A percentile compares a stretch with the other conserved stretches of the same genome.
Conservation (phyloP, 2,113 vertebrate genomes). For the Platichthys stellatus region DNA sequence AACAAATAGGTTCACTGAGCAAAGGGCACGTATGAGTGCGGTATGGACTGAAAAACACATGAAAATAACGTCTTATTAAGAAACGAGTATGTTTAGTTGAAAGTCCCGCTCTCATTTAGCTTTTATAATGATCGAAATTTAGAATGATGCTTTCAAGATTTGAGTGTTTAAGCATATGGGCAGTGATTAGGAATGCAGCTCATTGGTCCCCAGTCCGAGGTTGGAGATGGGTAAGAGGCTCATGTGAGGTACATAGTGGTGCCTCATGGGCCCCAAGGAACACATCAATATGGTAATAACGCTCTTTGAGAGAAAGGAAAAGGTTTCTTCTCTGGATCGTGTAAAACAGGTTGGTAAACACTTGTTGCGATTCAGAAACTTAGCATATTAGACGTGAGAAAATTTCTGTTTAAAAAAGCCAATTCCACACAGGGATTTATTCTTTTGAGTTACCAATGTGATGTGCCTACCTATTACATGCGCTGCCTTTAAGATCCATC, state of each 20-base stretch:
- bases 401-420: conserved; percentile 33
- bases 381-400: conserved; percentile 3
- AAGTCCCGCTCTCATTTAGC: background rate
- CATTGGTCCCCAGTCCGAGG: conserved; percentile 14
- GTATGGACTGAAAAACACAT: conserved; percentile 3
- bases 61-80: conserved; percentile 9
- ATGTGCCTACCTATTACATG: conserved; percentile 32
- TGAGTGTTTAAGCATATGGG: conserved; percentile 17
- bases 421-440: conserved; percentile 42
- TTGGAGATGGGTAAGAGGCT: conserved; percentile 31
- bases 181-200: conserved; percentile 22
- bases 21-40: conserved; percentile 24
- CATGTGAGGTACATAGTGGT: conserved; percentile 4
- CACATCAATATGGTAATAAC: conserved; percentile 32
- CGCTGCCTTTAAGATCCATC: conserved; percentile 46
- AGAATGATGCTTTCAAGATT: conserved; percentile 20
- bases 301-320: background rate
- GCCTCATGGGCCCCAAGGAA: conserved; percentile 3
- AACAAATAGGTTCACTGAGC: conserved; percentile 14
- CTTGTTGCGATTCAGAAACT: conserved; percentile 6
- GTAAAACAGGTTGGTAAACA: conserved; percentile 12
- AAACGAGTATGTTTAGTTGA: background rate
- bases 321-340: conserved; percentile 6
- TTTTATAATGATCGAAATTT: background rate
- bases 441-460: conserved; percentile 28